Conservation (phyloP, 2,113 vertebrate genomes). For the Lepisosteus oculatus region DNA sequence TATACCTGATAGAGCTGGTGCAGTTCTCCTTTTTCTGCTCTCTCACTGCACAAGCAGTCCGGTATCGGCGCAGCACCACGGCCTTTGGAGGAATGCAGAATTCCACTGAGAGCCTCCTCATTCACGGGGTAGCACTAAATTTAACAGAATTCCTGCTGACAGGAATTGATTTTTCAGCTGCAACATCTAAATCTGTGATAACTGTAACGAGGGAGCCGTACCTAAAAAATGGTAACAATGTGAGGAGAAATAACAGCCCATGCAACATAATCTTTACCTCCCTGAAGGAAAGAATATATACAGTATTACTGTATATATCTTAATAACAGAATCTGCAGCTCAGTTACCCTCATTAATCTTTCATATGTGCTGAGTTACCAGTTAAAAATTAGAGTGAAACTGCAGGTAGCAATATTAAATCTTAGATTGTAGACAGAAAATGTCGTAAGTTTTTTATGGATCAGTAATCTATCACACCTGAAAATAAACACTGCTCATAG, state of each 20-base stretch:
- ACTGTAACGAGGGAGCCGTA: slow-evolving; percentile 15
- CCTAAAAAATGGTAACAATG: slow-evolving; percentile 19
- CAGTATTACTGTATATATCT: slow-evolving; percentile 15
- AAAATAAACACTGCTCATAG: too few species aligned
- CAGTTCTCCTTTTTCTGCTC: too few species aligned
- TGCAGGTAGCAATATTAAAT: slow-evolving; percentile 66
- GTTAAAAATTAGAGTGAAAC: slow-evolving; percentile 54
- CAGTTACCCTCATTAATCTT: slow-evolving; percentile 72
- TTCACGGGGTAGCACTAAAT: neutral
- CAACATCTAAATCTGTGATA: slow-evolving; percentile 20
- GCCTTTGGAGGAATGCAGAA: slow-evolving; percentile 23
- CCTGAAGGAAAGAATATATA: slow-evolving; percentile 22
- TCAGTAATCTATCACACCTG: too few species aligned
- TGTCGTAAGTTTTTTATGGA: neutral
- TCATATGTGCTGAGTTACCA: slow-evolving; percentile 62
- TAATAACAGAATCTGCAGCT: slow-evolving; percentile 61
- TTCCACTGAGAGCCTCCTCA: neutral
- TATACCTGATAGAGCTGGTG: too few species aligned
- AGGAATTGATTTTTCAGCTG: slow-evolving; percentile 8
- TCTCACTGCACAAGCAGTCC: too few species aligned
- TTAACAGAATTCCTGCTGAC: neutral
- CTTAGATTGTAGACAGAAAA: slow-evolving; percentile 68
- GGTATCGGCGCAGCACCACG: too few species aligned
- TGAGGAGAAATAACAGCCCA: slow-evolving; percentile 26
- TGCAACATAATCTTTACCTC: slow-evolving; percentile 30